Evolutionary conservation across 2,113 vertebrate genomes (phyloP).

Genomic region (Clarias macrocephalus): DNA sequence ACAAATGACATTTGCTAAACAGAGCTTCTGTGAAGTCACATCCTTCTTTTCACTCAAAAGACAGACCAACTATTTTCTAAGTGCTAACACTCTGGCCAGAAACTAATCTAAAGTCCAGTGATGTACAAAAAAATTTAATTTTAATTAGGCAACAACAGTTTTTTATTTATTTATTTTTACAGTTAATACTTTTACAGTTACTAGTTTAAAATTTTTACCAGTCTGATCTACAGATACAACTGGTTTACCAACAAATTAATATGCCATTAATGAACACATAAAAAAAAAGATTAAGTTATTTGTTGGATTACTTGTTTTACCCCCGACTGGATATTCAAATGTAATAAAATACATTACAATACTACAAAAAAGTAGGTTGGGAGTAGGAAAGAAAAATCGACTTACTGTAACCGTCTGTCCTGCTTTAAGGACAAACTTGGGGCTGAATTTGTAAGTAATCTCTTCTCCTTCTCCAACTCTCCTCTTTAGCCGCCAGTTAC

Average conservation of each 20-base stretch:
- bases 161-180: background rate
- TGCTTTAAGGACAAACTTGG: conserved; percentile 92
- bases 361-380: background rate
- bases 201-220: no score
- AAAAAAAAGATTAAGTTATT: background rate
- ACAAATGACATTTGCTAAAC: background rate
- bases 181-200: background rate
- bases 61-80: background rate
- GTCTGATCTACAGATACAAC: background rate
- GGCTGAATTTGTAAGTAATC: conserved; percentile 91
- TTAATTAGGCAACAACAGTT: background rate
- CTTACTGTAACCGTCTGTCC: conserved; percentile 90
- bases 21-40: background rate
- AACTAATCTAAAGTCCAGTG: background rate
- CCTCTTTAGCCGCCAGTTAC: conserved; percentile 92
- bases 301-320: background rate
- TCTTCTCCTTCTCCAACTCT: conserved; percentile 81
- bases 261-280: background rate
- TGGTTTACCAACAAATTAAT: background rate
- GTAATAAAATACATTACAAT: background rate
- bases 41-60: background rate
- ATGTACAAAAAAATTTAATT: background rate
- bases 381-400: background rate
- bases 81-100: background rate
- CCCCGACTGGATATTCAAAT: background rate